Evolutionary conservation across 2,113 vertebrate genomes (phyloP).

Genomic region (Myxocyprinus asiaticus): DNA sequence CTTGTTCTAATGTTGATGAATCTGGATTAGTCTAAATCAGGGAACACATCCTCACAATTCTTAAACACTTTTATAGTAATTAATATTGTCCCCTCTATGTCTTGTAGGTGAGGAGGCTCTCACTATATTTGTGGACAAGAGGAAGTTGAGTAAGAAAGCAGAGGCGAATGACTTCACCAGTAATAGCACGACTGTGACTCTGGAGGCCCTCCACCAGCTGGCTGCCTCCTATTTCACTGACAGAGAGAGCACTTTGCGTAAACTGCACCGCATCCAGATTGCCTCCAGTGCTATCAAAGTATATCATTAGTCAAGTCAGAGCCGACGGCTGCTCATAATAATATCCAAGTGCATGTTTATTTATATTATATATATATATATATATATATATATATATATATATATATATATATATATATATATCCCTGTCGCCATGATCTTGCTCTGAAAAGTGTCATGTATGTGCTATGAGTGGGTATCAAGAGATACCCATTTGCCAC

Average conservation of each 20-base stretch:
- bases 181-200: conserved; percentile 80
- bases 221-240: conserved; percentile 84
- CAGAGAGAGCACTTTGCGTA: conserved; percentile 80
- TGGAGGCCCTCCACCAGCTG: conserved; percentile 82
- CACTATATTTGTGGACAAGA: conserved; percentile 97
- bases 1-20: too few relatives aligned
- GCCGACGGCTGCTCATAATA: conserved; percentile 21
- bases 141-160: conserved; percentile 88
- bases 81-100: background rate
- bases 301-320: conserved; percentile 51
- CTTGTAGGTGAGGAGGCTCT: conserved; percentile 91
- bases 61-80: background rate
- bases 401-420: too few relatives aligned
- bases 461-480: conserved; percentile 1
- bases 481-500: background rate
- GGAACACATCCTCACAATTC: background rate
- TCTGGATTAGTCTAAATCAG: too few relatives aligned
- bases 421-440: conserved; percentile 7
- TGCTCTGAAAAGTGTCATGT: background rate
- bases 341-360: conserved; percentile 10
- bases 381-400: too few relatives aligned
- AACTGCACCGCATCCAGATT: conserved; percentile 82
- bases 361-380: background rate
- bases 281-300: conserved; percentile 83
- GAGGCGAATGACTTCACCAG: conserved; percentile 80